Conservation (phyloP, 1,140 invertebrate genomes). For the Plectrocnemia conspersa region DNA sequence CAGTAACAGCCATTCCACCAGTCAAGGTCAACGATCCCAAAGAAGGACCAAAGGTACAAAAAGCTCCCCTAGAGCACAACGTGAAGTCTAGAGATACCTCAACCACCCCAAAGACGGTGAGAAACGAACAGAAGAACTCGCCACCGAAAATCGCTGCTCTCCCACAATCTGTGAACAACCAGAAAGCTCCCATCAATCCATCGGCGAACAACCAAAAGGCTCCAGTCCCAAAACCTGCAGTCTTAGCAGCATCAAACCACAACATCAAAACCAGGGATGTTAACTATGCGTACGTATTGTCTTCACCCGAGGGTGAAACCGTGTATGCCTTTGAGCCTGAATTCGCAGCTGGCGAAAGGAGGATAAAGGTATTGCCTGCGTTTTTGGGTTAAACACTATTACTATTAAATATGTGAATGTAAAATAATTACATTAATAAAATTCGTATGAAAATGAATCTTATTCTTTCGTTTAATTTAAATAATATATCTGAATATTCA, state of each 20-base stretch:
- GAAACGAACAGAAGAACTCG: no score
- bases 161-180: no score
- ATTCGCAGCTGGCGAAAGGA: background rate
- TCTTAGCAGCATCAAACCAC: no score
- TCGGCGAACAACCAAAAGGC: background rate
- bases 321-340: background rate
- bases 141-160: no score
- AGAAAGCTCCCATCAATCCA: background rate
- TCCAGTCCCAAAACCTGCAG: no score
- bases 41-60: background rate
- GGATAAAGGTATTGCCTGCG: constrained; percentile 26
- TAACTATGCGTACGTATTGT: background rate
- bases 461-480: no score
- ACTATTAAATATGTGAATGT: background rate
- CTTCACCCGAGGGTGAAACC: background rate
- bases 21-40: background rate
- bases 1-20: background rate
- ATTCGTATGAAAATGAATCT: no score
- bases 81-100: no score
- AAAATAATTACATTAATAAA: no score
- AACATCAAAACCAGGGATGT: background rate
- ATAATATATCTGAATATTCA: no score
- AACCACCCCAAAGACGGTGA: no score
- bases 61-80: background rate
- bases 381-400: constrained; percentile 25